Percentiles rank a stretch among this genome's conserved stretches.
Conservation (phyloP, 2,113 vertebrate genomes). For the Hippocampus barbouri region DNA sequence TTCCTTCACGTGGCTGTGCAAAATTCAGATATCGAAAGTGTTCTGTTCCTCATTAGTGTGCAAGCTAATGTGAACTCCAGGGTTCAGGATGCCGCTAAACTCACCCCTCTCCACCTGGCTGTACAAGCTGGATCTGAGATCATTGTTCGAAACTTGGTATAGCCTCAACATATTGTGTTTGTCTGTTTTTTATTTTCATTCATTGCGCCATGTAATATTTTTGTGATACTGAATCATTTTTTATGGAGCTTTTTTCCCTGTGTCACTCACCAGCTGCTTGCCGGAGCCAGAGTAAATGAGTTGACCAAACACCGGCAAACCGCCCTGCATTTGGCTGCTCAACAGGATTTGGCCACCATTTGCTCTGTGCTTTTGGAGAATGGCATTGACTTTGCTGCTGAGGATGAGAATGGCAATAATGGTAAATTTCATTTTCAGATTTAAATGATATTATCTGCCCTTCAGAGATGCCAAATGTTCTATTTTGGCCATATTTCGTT, state of each 20-base stretch:
- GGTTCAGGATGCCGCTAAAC: constrained; percentile 92
- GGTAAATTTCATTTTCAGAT: constrained; percentile 65
- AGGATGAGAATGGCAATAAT: constrained; percentile 97
- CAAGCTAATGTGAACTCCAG: constrained; percentile 96
- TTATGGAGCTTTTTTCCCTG: neutral
- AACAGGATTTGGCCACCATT: constrained; percentile 94
- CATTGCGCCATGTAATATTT: neutral
- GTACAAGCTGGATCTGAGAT: constrained; percentile 97
- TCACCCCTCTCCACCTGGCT: constrained; percentile 91
- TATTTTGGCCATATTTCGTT: neutral
- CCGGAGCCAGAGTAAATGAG: constrained; percentile 94
- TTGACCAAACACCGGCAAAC: constrained; percentile 97
- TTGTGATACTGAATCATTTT: constrained; percentile 6
- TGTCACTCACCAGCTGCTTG: constrained; percentile 80
- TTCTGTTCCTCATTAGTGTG: constrained; percentile 96
- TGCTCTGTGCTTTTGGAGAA: constrained; percentile 96
- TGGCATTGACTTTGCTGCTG: constrained; percentile 86
- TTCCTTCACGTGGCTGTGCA: constrained; percentile 96
- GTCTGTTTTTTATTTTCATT: neutral
- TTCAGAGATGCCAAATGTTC: too few species aligned
- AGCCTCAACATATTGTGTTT: neutral
- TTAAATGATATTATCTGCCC: neutral
- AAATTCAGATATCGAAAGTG: constrained; percentile 94
- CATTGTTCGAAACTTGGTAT: constrained; percentile 94
- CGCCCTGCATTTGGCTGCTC: constrained; percentile 90